phyloP scores from a whole-genome alignment of 2,888 invertebrate species.

The Ypsolopha scabrella region DNA sequence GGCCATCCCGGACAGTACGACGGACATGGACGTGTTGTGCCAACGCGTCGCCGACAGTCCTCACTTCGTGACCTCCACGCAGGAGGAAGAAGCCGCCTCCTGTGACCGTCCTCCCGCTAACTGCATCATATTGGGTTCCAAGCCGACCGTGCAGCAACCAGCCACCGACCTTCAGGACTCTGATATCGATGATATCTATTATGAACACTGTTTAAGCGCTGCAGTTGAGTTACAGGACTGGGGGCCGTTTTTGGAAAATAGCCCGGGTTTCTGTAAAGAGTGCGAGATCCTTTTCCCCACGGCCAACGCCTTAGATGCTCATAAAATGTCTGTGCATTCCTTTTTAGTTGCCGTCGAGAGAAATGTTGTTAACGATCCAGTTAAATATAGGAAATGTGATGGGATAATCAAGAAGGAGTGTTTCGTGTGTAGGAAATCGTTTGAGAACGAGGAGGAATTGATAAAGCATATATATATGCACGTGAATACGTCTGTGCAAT shows the following conservation, averaged over 20 bases:
- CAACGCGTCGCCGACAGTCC: neutral
- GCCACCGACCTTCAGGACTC: neutral
- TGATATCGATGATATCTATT: conserved; percentile 5
- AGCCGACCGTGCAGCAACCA: conserved; percentile 11
- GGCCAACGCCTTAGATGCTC: conserved; percentile 27
- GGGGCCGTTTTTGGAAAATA: conserved; percentile 16
- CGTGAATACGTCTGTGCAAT: neutral
- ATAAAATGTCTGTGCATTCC: conserved; percentile 33
- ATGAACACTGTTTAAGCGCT: conserved; percentile 3
- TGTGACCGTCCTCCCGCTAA: neutral
- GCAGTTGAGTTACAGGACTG: conserved; percentile 27
- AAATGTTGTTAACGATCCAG: conserved; percentile 8
- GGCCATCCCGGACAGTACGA: neutral
- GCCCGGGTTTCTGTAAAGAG: conserved; percentile 22
- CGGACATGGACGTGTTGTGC: neutral
- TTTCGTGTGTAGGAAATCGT: neutral
- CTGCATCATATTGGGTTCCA: conserved; percentile 20
- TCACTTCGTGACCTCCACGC: neutral
- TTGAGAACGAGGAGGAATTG: neutral
- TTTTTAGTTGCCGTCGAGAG: conserved; percentile 22
- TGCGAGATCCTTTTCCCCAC: conserved; percentile 35
- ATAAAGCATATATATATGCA: conserved; percentile 1
- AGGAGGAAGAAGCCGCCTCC: neutral
- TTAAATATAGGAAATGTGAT: no score
- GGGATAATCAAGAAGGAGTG: neutral